Percentiles rank a stretch among this genome's conserved stretches.
Evolutionary conservation across 2,113 vertebrate species (phyloP).

Genomic region (Saccopteryx bilineata): DNA sequence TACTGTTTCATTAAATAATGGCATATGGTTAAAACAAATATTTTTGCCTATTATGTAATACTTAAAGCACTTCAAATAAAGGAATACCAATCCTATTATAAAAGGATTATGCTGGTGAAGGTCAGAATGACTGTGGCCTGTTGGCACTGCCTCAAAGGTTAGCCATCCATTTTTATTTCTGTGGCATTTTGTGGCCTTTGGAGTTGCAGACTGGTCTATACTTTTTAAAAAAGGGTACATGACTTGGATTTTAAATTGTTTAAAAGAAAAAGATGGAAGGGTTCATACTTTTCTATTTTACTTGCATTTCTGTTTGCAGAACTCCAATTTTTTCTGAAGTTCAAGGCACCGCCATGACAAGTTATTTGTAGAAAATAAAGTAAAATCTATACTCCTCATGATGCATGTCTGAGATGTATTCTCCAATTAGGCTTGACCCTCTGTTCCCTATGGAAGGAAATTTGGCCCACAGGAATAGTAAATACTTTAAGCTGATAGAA

Average conservation of each 20-base stretch:
- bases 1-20: slow-evolving; percentile 60
- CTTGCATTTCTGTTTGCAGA: slow-evolving; percentile 63
- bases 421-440: slow-evolving; percentile 77
- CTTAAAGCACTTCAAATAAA: slow-evolving; percentile 81
- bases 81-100: slow-evolving; percentile 67
- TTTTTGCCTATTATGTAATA: slow-evolving; percentile 76
- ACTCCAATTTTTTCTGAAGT: slow-evolving; percentile 76
- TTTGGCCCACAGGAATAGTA: slow-evolving; percentile 76
- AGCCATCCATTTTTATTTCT: slow-evolving; percentile 87
- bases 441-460: slow-evolving; percentile 78
- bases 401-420: slow-evolving; percentile 80
- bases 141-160: slow-evolving; percentile 86
- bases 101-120: slow-evolving; percentile 81
- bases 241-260: slow-evolving; percentile 81
- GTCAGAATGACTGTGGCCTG: slow-evolving; percentile 83
- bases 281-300: slow-evolving; percentile 75
- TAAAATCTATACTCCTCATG: slow-evolving; percentile 80
- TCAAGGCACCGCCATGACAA: slow-evolving; percentile 74
- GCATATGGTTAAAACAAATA: slow-evolving; percentile 73
- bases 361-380: slow-evolving; percentile 77
- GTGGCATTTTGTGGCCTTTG: slow-evolving; percentile 88
- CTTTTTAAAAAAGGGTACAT: slow-evolving; percentile 65
- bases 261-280: slow-evolving; percentile 66
- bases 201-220: slow-evolving; percentile 77
- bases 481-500: slow-evolving; percentile 79